These are phyloP conservation scores for Leptobrachium leishanense DNA, from an alignment of 2,113 vertebrate species.

Conservation along the genomic window DNA sequence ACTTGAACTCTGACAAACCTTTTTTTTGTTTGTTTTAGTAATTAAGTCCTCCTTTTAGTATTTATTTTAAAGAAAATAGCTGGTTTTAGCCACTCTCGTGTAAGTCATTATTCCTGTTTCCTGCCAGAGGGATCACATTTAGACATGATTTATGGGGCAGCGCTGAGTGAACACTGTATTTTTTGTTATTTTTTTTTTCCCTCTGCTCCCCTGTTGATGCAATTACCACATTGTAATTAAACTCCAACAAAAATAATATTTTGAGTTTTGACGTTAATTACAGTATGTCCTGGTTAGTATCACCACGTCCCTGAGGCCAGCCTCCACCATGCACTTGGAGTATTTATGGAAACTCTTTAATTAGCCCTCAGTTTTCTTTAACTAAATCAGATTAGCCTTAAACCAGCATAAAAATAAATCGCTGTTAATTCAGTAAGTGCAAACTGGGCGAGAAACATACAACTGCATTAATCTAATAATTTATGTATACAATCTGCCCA, in stretches of 20 bases:
- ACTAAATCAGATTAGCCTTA: neutral
- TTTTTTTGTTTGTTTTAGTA: constrained; percentile 26
- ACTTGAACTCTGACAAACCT: neutral
- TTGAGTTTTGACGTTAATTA: constrained; percentile 4
- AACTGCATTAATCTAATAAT: no score
- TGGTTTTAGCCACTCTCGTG: neutral
- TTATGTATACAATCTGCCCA: no score
- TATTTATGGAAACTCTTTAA: neutral
- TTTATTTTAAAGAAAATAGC: no score
- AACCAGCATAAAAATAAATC: no score
- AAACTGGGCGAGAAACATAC: no score
- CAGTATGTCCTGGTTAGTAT: constrained; percentile 16
- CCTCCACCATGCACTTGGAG: neutral
- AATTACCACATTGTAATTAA: constrained; percentile 38
- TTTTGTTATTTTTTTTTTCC: neutral
- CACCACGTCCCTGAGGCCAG: neutral
- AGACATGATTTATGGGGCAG: constrained; percentile 31
- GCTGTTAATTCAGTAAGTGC: no score
- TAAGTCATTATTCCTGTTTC: constrained; percentile 15
- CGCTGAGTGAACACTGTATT: neutral
- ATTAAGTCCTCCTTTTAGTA: neutral
- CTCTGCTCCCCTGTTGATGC: constrained; percentile 5
- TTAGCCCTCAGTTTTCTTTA: neutral
- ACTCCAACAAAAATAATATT: constrained; percentile 10
- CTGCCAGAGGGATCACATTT: neutral